A percentile compares a stretch with the other conserved stretches of the same genome.
phyloP scores from a whole-genome alignment of 2,888 invertebrate species.

The Blastobasis adustella region DNA sequence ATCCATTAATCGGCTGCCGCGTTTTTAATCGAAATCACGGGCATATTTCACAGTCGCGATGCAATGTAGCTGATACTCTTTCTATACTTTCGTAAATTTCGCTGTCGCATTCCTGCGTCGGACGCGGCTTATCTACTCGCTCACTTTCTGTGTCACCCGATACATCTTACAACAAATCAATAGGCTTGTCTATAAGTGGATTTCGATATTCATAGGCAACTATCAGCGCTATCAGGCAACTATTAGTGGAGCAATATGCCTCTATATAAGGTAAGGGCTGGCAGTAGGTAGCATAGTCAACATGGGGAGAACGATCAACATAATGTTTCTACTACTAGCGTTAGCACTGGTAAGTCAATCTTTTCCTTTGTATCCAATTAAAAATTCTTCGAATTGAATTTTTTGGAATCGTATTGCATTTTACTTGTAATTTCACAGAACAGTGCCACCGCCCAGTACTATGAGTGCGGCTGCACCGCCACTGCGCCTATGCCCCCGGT shows the following conservation, averaged over 20 bases:
- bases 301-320: constrained; percentile 34
- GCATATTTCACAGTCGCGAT: neutral
- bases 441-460: constrained; percentile 44
- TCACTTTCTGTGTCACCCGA: constrained; percentile 7
- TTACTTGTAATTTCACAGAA: constrained; percentile 29
- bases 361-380: neutral
- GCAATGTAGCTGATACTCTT: constrained; percentile 5
- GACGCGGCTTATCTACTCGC: constrained; percentile 7
- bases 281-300: constrained; percentile 33
- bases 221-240: no score
- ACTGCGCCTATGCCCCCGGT: constrained; percentile 27
- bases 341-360: constrained; percentile 42
- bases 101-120: constrained; percentile 6
- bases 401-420: neutral
- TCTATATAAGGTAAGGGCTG: constrained; percentile 38
- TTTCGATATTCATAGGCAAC: constrained; percentile 22
- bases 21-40: neutral
- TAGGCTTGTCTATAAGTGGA: constrained; percentile 10
- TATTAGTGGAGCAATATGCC: constrained; percentile 37
- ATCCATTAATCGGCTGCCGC: neutral
- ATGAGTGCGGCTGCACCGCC: constrained; percentile 17
- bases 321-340: constrained; percentile 35
- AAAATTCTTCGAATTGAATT: no score
- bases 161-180: constrained; percentile 3
- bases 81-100: constrained; percentile 8